Conservation (phyloP, 1,140 invertebrate species). For the Drosophila grimshawi region DNA sequence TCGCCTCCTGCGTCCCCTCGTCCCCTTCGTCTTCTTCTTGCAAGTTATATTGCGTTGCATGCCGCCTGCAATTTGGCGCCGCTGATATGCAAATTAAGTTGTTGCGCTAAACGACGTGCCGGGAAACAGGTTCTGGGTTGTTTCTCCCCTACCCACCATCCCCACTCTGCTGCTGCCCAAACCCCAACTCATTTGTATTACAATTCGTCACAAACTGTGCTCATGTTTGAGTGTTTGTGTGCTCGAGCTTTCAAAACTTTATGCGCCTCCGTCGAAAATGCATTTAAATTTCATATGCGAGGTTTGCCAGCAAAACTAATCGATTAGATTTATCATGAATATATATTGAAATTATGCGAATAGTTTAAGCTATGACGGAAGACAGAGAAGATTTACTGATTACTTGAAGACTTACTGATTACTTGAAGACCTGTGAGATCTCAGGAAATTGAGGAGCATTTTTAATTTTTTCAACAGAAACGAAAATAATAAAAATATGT, state of each 20-base stretch:
- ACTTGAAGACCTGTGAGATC: too few species aligned
- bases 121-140: conserved; percentile 65
- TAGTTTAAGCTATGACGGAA: too few species aligned
- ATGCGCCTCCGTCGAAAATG: conserved; percentile 38
- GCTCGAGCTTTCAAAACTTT: conserved; percentile 51
- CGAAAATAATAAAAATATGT: too few species aligned
- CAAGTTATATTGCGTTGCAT: conserved; percentile 57
- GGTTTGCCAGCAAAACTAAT: conserved; percentile 27
- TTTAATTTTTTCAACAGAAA: too few species aligned
- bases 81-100: conserved; percentile 83
- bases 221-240: conserved; percentile 6
- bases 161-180: conserved; percentile 5
- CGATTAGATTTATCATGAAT: conserved; percentile 5
- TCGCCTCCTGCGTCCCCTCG: neutral
- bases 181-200: conserved; percentile 71
- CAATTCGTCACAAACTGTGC: conserved; percentile 70
- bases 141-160: neutral
- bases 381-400: too few species aligned
- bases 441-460: too few species aligned
- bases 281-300: conserved; percentile 36
- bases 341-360: too few species aligned
- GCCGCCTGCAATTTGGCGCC: conserved; percentile 78
- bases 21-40: neutral
- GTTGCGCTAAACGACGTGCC: conserved; percentile 82
- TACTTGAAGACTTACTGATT: too few species aligned